Conservation (phyloP, 2,113 vertebrate genomes). For the Rhipidura dahli region DNA sequence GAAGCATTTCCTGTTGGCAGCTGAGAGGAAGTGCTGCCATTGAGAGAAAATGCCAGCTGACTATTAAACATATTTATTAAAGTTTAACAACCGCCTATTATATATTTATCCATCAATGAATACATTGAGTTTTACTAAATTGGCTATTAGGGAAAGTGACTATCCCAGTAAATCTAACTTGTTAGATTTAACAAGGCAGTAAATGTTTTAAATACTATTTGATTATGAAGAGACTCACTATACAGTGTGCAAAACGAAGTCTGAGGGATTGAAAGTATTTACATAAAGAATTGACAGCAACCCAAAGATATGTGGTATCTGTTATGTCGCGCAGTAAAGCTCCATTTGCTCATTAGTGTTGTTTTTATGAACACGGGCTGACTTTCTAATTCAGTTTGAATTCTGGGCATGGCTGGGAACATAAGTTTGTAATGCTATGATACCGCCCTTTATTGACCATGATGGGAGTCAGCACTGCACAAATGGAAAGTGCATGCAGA, state of each 20-base stretch:
- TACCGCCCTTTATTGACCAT: background rate
- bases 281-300: constrained; percentile 1
- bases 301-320: background rate
- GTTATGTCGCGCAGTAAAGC: background rate
- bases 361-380: background rate
- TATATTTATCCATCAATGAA: constrained; percentile 21
- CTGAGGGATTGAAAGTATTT: background rate
- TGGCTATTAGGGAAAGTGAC: constrained; percentile 56
- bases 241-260: background rate
- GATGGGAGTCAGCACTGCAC: background rate
- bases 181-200: constrained; percentile 62
- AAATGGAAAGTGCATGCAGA: background rate
- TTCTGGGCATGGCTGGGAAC: constrained; percentile 1
- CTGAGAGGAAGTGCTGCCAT: background rate
- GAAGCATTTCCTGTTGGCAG: constrained; percentile 46
- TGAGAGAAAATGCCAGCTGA: constrained; percentile 11
- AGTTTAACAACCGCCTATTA: background rate
- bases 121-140: constrained; percentile 47
- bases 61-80: constrained; percentile 49
- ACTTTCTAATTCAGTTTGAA: constrained; percentile 21
- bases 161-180: constrained; percentile 48
- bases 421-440: background rate
- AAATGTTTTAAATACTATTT: constrained; percentile 51
- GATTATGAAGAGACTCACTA: constrained; percentile 35
- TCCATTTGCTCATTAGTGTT: background rate